These are phyloP conservation scores for Stramonita haemastoma DNA, from an alignment of 2,888 invertebrate genomes.

Conservation along the genomic window DNA sequence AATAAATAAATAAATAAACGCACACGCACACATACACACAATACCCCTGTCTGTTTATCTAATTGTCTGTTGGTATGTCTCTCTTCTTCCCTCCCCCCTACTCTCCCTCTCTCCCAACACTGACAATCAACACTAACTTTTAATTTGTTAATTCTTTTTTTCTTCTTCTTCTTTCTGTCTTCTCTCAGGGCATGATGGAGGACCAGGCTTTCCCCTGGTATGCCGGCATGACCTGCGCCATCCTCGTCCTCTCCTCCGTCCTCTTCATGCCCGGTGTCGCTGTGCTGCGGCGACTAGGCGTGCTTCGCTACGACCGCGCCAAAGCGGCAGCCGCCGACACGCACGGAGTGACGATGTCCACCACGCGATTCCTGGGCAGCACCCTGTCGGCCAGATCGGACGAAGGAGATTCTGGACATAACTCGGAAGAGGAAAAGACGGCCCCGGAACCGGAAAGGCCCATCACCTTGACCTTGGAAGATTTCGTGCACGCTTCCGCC, in stretches of 20 bases:
- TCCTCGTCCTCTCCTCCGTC: slow-evolving; percentile 62
- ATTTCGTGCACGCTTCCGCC: background rate
- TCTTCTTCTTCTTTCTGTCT: no score
- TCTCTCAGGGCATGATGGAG: slow-evolving; percentile 49
- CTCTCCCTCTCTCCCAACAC: no score
- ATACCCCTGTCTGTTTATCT: no score
- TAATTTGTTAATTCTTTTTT: no score
- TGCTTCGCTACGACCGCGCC: slow-evolving; percentile 59
- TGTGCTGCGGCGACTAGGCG: slow-evolving; percentile 57
- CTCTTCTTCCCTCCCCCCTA: no score
- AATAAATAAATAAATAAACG: no score
- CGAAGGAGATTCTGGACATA: slow-evolving; percentile 58
- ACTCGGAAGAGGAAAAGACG: slow-evolving; percentile 51
- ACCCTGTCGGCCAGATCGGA: slow-evolving; percentile 53
- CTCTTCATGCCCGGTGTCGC: slow-evolving; percentile 68
- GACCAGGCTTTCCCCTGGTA: slow-evolving; percentile 64
- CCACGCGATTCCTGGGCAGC: slow-evolving; percentile 59
- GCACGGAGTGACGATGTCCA: slow-evolving; percentile 60
- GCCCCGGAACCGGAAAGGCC: slow-evolving; percentile 40
- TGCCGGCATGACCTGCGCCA: slow-evolving; percentile 55
- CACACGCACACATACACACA: no score
- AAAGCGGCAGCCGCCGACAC: slow-evolving; percentile 61
- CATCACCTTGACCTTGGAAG: slow-evolving; percentile 42
- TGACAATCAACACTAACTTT: slow-evolving; percentile 4
- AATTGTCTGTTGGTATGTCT: no score